Percentiles rank a stretch among this genome's conserved stretches.
Conservation (phyloP, 2,888 invertebrate species). For the Aphrophora alni region DNA sequence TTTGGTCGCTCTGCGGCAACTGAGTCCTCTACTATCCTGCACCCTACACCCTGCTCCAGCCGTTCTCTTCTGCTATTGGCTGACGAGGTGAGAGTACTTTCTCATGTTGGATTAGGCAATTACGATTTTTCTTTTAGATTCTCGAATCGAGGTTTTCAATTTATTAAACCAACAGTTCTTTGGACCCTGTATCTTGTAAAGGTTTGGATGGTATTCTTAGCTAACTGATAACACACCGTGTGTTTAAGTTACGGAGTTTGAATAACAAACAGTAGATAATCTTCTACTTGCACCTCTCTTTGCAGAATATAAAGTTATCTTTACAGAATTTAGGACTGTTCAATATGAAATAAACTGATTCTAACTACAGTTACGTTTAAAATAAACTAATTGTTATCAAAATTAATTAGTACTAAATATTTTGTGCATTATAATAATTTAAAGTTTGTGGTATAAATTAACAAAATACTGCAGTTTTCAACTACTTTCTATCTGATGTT, state of each 20-base stretch:
- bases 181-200: not conserved
- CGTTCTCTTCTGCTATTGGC: not conserved
- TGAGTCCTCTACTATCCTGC: not conserved
- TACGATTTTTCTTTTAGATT: not conserved
- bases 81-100: not conserved
- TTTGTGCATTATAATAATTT: no score
- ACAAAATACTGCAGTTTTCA: no score
- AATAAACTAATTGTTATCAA: no score
- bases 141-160: not conserved
- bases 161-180: not conserved
- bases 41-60: not conserved
- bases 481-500: no score
- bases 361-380: no score
- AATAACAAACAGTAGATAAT: not conserved
- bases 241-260: not conserved
- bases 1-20: not conserved
- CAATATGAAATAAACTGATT: no score
- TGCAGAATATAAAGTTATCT: no score
- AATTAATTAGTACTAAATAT: no score
- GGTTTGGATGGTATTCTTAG: not conserved
- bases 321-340: no score
- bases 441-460: no score
- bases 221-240: not conserved
- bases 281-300: not conserved
- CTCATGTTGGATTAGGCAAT: not conserved